A percentile compares a stretch with the other conserved stretches of the same genome.
These are phyloP conservation scores for Polypedilum pembai DNA, from an alignment of 1,140 invertebrate genomes.

Conservation along the genomic window DNA sequence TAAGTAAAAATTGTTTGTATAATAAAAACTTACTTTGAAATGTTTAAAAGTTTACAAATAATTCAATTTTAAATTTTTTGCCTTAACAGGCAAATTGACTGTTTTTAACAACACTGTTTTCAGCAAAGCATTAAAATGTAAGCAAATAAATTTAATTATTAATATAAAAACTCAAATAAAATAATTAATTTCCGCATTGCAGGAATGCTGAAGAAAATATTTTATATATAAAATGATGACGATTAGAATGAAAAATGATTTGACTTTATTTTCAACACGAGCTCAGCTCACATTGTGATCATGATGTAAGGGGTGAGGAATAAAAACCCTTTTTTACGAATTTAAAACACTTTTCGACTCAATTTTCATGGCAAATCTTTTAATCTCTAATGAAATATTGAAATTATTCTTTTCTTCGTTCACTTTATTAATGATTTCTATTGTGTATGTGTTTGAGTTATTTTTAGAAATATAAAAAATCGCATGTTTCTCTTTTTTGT, in stretches of 20 bases:
- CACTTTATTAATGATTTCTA: background rate
- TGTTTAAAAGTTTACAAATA: too few relatives aligned
- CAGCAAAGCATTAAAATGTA: background rate
- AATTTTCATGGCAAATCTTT: conserved; percentile 3
- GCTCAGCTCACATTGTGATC: background rate
- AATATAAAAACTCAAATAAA: background rate
- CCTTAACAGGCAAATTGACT: too few relatives aligned
- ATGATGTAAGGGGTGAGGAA: background rate
- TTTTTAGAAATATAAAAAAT: too few relatives aligned
- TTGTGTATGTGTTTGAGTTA: background rate
- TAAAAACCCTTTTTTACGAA: background rate
- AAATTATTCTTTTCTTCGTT: background rate
- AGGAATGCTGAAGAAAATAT: background rate
- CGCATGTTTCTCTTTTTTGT: too few relatives aligned
- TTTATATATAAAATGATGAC: background rate
- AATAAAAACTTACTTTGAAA: too few relatives aligned
- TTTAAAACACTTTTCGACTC: background rate
- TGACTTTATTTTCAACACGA: background rate
- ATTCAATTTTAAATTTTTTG: too few relatives aligned
- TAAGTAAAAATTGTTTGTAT: too few relatives aligned
- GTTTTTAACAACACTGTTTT: background rate
- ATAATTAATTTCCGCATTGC: conserved; percentile 26
- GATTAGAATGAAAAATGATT: conserved; percentile 27
- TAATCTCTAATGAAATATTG: conserved; percentile 23
- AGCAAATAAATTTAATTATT: background rate